Base-by-base conservation (phyloP, 2,797 vertebrate species). In the Synanceia verrucosa region DNA sequence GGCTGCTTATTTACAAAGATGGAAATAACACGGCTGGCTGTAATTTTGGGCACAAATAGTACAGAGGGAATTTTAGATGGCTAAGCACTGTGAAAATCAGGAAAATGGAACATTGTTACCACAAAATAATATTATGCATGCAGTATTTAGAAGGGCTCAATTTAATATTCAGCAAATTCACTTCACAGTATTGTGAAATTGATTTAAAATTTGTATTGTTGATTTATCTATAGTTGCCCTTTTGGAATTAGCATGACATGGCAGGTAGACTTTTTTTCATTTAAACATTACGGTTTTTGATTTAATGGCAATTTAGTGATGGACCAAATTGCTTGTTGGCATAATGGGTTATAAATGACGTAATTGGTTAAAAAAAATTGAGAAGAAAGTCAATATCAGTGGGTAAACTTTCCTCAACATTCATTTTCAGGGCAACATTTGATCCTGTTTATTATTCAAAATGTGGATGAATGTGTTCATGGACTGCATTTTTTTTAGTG, bases 1-100 rank as follows among this genome's bases (percentile, higher is more conserved):
- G 76, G 81, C 78, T 81, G 86, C 73, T 87, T 90, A 84, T 89
- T 88, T 84, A 81, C 83, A 74, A 76, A 82, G 72, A 88, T 83
- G 71, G 78, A 81, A 89, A 84, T 78, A 86, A 82, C 82, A 82
- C 8, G 66, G 65, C 65, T 73, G 47, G 37, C 69, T 88, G 75
- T 84, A 75, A 83, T 85, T 84, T 82, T 80, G 57, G 74, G 73
- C 53, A 75, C 62, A 78, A 72, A 47, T 43, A 63, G 67, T 70
- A 81, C 56, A 80, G 64, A 72, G 61, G 57, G 50, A 81, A 76
- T 82, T 85, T 74, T 78, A 55, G 28, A 83, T 72, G 67, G 36
- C 47, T 69, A 29, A 70, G 23, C 43, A 31, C 52, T 72, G 65
- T 76, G 34, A 51, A 82, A 73, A 76, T 83, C 36, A 65, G 63